These are phyloP conservation scores for Telmatherina bonti DNA, from an alignment of 2,797 vertebrate species.

Conservation along the genomic window DNA sequence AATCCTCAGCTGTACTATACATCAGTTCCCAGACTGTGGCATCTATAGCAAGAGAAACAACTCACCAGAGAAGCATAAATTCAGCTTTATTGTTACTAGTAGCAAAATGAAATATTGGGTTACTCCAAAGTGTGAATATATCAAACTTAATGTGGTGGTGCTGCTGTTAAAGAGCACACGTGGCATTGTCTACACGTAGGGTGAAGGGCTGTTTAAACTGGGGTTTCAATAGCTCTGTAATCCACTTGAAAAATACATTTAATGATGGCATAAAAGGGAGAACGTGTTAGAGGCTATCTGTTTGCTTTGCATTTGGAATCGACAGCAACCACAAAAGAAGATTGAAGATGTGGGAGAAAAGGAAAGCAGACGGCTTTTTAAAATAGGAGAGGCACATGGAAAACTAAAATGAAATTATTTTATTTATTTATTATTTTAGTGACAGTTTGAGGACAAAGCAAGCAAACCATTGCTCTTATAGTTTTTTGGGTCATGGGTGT, in stretches of 20 bases:
- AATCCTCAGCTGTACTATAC: slow-evolving; percentile 45
- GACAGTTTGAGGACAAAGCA: slow-evolving; percentile 22
- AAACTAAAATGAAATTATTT: slow-evolving; percentile 19
- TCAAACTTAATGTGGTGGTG: slow-evolving; percentile 35
- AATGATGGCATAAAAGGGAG: slow-evolving; percentile 23
- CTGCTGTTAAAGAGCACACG: slow-evolving; percentile 12
- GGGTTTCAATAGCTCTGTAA: slow-evolving; percentile 5
- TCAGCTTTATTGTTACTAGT: slow-evolving; percentile 51
- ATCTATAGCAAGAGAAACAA: slow-evolving; percentile 37
- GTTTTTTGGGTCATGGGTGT: slow-evolving; percentile 27
- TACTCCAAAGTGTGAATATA: slow-evolving; percentile 47
- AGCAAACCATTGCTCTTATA: slow-evolving; percentile 24
- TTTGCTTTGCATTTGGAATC: slow-evolving; percentile 59
- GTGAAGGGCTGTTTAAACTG: slow-evolving; percentile 4
- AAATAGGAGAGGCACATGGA: slow-evolving; percentile 15
- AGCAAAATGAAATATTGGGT: slow-evolving; percentile 55
- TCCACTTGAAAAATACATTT: slow-evolving; percentile 25
- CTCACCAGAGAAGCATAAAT: slow-evolving; percentile 55
- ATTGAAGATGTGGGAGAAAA: slow-evolving; percentile 31
- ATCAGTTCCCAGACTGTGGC: slow-evolving; percentile 45
- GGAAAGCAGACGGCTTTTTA: slow-evolving; percentile 17
- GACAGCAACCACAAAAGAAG: slow-evolving; percentile 35
- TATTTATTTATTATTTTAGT: slow-evolving; percentile 14
- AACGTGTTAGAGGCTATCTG: slow-evolving; percentile 12
- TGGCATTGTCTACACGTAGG: not conserved